Evolutionary conservation across 2,888 invertebrate genomes (phyloP).

Genomic region (Stictocephala bisonia): DNA sequence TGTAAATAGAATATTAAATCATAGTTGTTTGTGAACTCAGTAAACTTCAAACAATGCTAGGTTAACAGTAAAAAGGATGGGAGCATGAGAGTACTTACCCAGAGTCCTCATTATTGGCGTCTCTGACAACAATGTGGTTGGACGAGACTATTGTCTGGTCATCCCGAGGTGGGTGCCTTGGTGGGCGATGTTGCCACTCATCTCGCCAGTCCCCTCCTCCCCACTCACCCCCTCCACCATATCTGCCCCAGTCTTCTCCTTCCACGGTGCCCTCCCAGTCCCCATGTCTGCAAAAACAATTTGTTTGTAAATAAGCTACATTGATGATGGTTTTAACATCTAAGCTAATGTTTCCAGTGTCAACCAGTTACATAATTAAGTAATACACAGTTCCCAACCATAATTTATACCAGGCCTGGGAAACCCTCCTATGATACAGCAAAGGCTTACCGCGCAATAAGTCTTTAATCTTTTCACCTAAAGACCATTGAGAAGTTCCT

Average conservation of each 20-base stretch:
- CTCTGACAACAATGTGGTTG: constrained; percentile 39
- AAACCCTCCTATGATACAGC: too few relatives aligned
- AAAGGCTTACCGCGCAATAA: too few relatives aligned
- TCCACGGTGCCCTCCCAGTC: constrained; percentile 43
- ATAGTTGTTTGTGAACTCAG: neutral
- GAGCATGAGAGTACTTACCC: neutral
- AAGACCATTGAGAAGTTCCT: too few relatives aligned
- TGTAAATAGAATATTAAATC: neutral
- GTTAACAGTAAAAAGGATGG: neutral
- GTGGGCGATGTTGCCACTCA: constrained; percentile 62
- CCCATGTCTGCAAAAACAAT: constrained; percentile 22
- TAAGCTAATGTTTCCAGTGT: too few relatives aligned
- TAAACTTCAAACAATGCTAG: neutral
- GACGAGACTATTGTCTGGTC: constrained; percentile 29
- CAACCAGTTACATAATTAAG: too few relatives aligned
- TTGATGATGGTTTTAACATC: too few relatives aligned
- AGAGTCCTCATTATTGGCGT: constrained; percentile 28
- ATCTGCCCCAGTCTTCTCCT: constrained; percentile 33
- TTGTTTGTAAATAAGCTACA: too few relatives aligned
- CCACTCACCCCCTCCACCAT: constrained; percentile 55
- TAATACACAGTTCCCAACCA: too few relatives aligned
- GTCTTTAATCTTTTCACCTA: too few relatives aligned
- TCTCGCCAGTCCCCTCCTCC: constrained; percentile 72
- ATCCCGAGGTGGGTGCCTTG: constrained; percentile 11
- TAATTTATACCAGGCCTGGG: too few relatives aligned